Percentiles rank a stretch among this genome's conserved stretches.
These are phyloP conservation scores for Pegoplata infirma DNA, from an alignment of 2,888 invertebrate species.

Conservation along the genomic window DNA sequence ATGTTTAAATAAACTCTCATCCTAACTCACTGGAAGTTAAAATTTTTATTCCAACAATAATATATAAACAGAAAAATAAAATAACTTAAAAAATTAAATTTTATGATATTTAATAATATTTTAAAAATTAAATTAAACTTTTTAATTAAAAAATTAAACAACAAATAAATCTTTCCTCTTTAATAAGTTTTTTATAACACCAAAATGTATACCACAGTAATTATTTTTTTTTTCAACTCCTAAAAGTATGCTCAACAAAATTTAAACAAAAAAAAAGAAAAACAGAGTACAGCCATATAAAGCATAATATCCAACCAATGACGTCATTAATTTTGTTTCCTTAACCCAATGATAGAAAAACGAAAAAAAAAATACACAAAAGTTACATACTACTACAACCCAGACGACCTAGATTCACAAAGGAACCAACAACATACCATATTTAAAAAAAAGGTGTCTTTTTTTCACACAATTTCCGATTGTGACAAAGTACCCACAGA, in stretches of 20 bases:
- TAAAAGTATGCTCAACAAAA: too few relatives aligned
- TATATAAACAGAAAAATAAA: not conserved
- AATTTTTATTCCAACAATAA: constrained; percentile 24
- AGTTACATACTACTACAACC: constrained; percentile 24
- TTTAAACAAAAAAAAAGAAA: constrained; percentile 3
- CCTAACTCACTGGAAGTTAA: constrained; percentile 32
- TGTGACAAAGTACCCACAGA: constrained; percentile 8
- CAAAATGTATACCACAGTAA: too few relatives aligned
- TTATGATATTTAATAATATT: too few relatives aligned
- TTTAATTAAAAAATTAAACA: too few relatives aligned
- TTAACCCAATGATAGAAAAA: constrained; percentile 37
- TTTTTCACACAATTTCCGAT: not conserved
- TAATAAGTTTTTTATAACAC: too few relatives aligned
- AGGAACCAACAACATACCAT: not conserved
- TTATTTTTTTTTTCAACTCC: too few relatives aligned
- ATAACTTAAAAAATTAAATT: too few relatives aligned
- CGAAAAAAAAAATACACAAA: constrained; percentile 3
- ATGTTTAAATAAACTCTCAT: constrained; percentile 11
- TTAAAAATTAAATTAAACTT: too few relatives aligned
- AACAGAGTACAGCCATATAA: constrained; percentile 26
- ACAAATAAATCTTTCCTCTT: too few relatives aligned
- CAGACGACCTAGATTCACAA: constrained; percentile 51
- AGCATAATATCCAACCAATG: constrained; percentile 44
- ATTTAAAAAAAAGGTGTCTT: not conserved
- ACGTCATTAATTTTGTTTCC: constrained; percentile 51